phyloP scores from a whole-genome alignment of 1,140 invertebrate species.

The Papilio machaon region DNA sequence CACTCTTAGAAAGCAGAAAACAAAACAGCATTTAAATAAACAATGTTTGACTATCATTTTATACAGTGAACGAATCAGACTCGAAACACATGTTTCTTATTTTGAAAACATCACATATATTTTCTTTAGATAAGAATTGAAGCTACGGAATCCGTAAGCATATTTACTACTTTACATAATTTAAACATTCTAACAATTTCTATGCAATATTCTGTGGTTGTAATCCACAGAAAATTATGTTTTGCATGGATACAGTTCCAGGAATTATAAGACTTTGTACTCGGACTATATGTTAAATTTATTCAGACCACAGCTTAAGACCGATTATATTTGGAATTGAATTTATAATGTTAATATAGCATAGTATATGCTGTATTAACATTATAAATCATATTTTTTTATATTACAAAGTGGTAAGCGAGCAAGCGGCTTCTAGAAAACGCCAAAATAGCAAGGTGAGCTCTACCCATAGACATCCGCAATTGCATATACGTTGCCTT shows the following conservation, averaged over 20 bases:
- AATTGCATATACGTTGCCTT: too few species aligned
- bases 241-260: not conserved
- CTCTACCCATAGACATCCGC: too few species aligned
- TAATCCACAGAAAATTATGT: constrained; percentile 5
- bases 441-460: too few species aligned
- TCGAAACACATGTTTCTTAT: too few species aligned
- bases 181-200: constrained; percentile 6
- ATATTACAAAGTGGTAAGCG: too few species aligned
- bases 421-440: too few species aligned
- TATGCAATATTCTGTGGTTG: not conserved
- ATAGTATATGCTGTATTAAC: too few species aligned
- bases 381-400: too few species aligned
- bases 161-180: not conserved
- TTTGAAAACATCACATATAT: too few species aligned
- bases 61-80: too few species aligned
- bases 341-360: not conserved
- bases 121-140: not conserved
- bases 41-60: not conserved
- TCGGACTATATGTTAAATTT: not conserved
- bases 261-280: not conserved
- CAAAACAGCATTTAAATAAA: not conserved
- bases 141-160: not conserved
- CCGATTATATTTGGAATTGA: not conserved
- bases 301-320: not conserved
- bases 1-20: not conserved